A percentile compares a stretch with the other conserved stretches of the same genome.
These are phyloP conservation scores for Adela reaumurella DNA, from an alignment of 2,888 invertebrate species.

Conservation along the genomic window DNA sequence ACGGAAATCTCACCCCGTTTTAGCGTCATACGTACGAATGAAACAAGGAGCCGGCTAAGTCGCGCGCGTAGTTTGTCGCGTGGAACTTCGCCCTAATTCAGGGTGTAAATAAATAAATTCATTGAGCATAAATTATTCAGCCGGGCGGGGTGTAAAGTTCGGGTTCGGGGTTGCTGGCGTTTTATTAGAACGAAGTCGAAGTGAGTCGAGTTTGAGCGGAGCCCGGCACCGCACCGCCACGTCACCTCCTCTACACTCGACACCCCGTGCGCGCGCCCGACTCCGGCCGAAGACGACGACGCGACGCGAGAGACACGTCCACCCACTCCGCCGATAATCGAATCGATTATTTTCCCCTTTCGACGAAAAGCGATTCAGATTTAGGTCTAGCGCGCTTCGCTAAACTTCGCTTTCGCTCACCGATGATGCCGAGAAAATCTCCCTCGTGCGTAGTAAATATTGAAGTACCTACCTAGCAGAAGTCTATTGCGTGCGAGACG, in stretches of 20 bases:
- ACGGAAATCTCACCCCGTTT: no score
- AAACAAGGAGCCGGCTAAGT: background rate
- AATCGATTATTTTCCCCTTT: conserved; percentile 31
- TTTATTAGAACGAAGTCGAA: conserved; percentile 28
- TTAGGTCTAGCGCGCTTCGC: conserved; percentile 3
- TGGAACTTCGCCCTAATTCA: conserved; percentile 3
- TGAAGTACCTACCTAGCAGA: no score
- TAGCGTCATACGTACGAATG: no score
- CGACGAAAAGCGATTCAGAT: conserved; percentile 4
- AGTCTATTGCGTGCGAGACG: no score
- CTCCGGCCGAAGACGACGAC: no score
- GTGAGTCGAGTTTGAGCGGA: background rate
- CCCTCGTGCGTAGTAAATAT: no score
- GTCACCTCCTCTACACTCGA: no score
- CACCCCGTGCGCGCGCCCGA: background rate
- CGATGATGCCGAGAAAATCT: no score
- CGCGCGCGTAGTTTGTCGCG: background rate
- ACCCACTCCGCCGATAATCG: conserved; percentile 28
- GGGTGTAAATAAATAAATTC: conserved; percentile 15
- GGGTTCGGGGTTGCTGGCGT: conserved; percentile 8
- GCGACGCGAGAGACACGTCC: no score
- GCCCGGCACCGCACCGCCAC: no score
- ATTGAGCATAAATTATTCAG: conserved; percentile 16
- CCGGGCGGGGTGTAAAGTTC: conserved; percentile 5
- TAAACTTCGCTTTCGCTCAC: no score